Conservation (phyloP, 92 coral and sea anemone genomes). For the Desmophyllum pertusum region DNA sequence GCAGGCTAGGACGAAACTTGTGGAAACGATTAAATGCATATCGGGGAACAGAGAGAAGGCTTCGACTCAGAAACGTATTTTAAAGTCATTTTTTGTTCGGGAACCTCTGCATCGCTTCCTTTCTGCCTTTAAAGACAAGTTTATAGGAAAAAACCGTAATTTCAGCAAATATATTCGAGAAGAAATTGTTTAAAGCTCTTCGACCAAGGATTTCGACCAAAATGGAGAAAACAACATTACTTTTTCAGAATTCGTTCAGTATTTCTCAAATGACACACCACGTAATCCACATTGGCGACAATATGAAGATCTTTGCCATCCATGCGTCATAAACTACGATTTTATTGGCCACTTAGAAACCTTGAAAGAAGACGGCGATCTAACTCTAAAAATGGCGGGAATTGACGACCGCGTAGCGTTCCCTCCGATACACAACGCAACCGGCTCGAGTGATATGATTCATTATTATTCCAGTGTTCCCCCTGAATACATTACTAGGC, state of each 20-base stretch:
- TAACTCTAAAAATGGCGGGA: background rate
- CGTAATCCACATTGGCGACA: conserved; percentile 21
- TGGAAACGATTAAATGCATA: background rate
- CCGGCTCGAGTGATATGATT: background rate
- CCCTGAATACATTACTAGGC: background rate
- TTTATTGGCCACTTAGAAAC: conserved; percentile 2
- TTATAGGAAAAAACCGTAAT: conserved; percentile 1
- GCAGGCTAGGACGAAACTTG: background rate
- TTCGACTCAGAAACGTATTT: conserved; percentile 6
- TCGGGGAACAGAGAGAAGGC: background rate
- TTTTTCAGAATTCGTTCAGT: conserved; percentile 10
- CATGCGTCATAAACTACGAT: background rate
- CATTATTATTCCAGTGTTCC: conserved; percentile 7
- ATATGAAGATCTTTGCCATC: conserved; percentile 5
- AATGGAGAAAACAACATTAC: conserved; percentile 9
- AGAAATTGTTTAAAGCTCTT: background rate
- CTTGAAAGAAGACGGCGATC: background rate
- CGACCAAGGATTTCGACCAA: background rate
- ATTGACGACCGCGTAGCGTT: background rate
- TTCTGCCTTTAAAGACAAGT: conserved; percentile 24
- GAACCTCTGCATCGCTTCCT: conserved; percentile 20
- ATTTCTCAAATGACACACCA: background rate
- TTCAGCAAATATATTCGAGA: conserved; percentile 6
- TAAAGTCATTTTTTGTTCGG: conserved; percentile 11
- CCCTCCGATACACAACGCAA: conserved; percentile 21